Evolutionary conservation across 2,888 invertebrate genomes (phyloP).

Genomic region (Cylloceria caligata): DNA sequence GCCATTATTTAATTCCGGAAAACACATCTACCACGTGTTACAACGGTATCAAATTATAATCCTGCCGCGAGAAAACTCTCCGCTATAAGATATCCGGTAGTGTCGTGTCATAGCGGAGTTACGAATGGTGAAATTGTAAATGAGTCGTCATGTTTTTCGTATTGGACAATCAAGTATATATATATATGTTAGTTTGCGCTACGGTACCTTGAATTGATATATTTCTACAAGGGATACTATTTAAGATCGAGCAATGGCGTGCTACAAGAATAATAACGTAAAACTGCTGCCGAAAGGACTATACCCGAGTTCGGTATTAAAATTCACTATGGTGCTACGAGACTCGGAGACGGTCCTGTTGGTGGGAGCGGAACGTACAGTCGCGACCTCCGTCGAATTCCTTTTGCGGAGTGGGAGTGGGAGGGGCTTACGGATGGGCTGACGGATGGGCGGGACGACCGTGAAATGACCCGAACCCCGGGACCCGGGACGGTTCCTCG

Average conservation of each 20-base stretch:
- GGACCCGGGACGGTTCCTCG: conserved; percentile 34
- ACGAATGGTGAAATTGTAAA: no score
- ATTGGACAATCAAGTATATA: no score
- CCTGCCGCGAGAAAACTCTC: no score
- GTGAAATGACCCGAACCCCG: conserved; percentile 44
- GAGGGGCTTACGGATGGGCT: conserved; percentile 14
- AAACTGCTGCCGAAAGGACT: neutral
- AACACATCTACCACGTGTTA: no score
- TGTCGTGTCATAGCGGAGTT: no score
- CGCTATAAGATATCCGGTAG: no score
- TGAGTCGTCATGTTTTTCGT: no score
- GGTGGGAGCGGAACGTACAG: neutral
- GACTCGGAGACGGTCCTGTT: neutral
- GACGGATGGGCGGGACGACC: conserved; percentile 67
- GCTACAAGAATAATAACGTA: neutral
- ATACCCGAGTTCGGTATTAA: neutral
- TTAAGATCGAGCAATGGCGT: conserved; percentile 21
- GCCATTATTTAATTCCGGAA: no score
- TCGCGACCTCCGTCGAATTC: neutral
- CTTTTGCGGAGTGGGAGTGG: conserved; percentile 9
- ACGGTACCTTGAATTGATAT: no score
- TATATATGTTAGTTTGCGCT: no score
- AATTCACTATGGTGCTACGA: neutral
- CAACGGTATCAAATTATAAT: no score
- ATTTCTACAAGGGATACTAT: no score